A percentile compares a stretch with the other conserved stretches of the same genome.
phyloP scores from a whole-genome alignment of 2,113 vertebrate species.

The Pygoscelis antarcticus region DNA sequence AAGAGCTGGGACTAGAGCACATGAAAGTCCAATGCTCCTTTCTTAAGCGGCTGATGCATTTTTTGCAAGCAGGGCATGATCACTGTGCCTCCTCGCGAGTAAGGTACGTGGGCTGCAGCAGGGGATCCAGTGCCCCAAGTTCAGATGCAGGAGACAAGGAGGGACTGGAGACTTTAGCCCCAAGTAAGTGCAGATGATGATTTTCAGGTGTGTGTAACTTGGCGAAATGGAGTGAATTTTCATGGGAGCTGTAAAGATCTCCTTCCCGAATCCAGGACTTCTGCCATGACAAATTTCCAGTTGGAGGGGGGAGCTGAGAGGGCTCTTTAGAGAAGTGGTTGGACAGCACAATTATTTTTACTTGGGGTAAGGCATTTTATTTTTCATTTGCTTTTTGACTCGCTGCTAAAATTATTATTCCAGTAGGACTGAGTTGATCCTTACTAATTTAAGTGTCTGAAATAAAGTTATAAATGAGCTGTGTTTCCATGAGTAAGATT shows the following conservation, averaged over 20 bases:
- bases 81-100: fast-evolving
- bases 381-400: conserved; percentile 5
- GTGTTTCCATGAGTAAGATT: conserved; percentile 32
- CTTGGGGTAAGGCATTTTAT: background rate
- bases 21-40: background rate
- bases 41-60: background rate
- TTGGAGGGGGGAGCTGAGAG: background rate
- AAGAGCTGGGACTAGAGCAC: background rate
- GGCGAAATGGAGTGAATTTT: background rate
- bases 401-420: conserved; percentile 12
- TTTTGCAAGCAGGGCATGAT: background rate
- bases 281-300: background rate
- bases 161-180: background rate
- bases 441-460: background rate
- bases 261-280: background rate
- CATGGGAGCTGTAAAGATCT: background rate
- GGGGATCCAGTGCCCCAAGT: background rate
- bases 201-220: background rate
- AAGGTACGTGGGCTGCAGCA: background rate
- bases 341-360: background rate
- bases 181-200: background rate
- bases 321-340: background rate
- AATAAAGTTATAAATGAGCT: background rate
- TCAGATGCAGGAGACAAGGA: background rate
- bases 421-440: background rate